Conservation (phyloP, 2,797 vertebrate species). For the Eulemur albifrons region DNA sequence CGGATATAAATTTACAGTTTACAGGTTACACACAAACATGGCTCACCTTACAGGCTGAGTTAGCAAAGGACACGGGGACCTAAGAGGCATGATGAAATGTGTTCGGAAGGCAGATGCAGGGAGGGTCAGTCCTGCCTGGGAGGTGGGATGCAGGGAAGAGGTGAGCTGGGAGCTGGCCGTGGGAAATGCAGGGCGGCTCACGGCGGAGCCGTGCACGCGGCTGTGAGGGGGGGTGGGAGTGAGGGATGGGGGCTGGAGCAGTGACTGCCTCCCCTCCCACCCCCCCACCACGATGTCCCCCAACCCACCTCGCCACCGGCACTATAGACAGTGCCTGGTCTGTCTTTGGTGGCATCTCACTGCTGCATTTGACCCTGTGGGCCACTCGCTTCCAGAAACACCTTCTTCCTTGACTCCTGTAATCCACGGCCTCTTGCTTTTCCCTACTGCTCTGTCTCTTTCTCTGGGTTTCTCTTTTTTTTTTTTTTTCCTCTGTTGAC, state of each 20-base stretch:
- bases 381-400: background rate
- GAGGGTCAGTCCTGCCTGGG: background rate
- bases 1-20: background rate
- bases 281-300: background rate
- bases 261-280: background rate
- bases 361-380: background rate
- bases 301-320: no score
- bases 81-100: background rate
- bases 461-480: background rate
- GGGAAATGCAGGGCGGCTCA: accelerated
- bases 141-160: background rate
- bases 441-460: background rate
- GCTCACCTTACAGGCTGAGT: background rate
- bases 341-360: background rate
- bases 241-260: background rate
- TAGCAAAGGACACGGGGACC: background rate
- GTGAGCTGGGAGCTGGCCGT: background rate
- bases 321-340: no score
- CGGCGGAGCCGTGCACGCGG: accelerated
- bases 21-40: accelerated
- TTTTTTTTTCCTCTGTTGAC: background rate
- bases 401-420: background rate
- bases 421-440: background rate
- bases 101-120: no score
- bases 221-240: background rate